Base-by-base conservation (phyloP, 2,888 invertebrate species). In the Orthosia gothica region DNA sequence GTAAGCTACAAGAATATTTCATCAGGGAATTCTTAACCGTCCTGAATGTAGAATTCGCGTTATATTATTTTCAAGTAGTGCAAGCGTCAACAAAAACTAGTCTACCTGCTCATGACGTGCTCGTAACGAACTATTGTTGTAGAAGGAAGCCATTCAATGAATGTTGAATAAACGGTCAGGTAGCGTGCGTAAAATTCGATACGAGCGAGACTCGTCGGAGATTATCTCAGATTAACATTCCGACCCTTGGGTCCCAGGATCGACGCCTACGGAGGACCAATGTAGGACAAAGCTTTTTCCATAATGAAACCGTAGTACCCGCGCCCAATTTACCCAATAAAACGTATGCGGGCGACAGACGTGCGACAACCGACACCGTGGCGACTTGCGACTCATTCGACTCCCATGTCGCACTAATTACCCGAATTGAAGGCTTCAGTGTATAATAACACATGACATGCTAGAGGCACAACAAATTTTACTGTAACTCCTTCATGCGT, bases 201-300 rank as follows among this genome's bases (percentile, higher is more conserved):
- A 93, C 93, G 91, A 93, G 90, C 92, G 91, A 93, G 91, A 89
- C 88, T 91, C 91, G 90, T 86, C 85, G 86, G 89, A 94, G 96
- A 96, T 96, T 93, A 96, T 95, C 95, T 92, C 90, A 90, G 95
- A 95, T 96, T 96, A 95, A 96, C 92, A 96, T 96, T 96, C 96
- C 96, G 83, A 86, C 86, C 91, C 89, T 87, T 85, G 90, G 90
- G 89, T 88, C 92, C 90, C 90, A 86, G 87, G 88, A 88, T 86
- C 85, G 79, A 80, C 73, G 67, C 61, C 63, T 71, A 74, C 70
- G 85, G 70, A 92, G 91, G 91, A 91, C 69, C 75, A 75, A 77
- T 74, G 86, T 81, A 92, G 92, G 90, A 91, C 91, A 91, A 90
- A 91, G 87, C 90, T 92, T 92, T 94, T 93, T 91, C 86, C 81